These are phyloP conservation scores for Anseranas semipalmata DNA, from an alignment of 2,113 vertebrate genomes.

Conservation along the genomic window DNA sequence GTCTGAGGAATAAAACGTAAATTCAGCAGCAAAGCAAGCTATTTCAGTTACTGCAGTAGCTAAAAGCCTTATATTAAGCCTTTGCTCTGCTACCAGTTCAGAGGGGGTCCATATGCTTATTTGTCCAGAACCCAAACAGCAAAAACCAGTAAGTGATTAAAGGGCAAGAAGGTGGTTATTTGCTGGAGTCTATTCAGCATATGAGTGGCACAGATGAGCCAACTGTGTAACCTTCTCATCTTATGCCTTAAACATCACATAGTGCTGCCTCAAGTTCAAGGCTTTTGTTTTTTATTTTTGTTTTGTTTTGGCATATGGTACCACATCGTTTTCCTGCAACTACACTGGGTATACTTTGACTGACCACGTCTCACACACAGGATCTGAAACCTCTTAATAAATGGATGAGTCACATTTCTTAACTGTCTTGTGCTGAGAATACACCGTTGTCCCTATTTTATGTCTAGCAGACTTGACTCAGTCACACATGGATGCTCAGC, in stretches of 20 bases:
- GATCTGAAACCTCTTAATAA: background rate
- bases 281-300: background rate
- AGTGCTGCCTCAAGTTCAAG: background rate
- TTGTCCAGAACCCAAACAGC: background rate
- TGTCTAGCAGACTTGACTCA: background rate
- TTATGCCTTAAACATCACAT: background rate
- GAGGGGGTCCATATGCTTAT: background rate
- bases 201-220: background rate
- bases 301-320: background rate
- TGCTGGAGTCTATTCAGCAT: background rate
- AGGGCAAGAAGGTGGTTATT: background rate
- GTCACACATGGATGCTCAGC: background rate
- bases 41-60: background rate
- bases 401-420: background rate
- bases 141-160: background rate
- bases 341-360: background rate
- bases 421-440: background rate
- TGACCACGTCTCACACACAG: rapidly evolving
- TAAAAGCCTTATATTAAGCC: background rate
- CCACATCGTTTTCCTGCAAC: background rate
- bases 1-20: background rate
- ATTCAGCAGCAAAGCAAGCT: background rate
- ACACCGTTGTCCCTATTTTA: background rate
- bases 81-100: background rate
- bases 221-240: background rate